Percentiles rank a stretch among this genome's conserved stretches.
phyloP scores from a whole-genome alignment of 92 coral and sea anemone genomes.

The Bergia puertoricense region DNA sequence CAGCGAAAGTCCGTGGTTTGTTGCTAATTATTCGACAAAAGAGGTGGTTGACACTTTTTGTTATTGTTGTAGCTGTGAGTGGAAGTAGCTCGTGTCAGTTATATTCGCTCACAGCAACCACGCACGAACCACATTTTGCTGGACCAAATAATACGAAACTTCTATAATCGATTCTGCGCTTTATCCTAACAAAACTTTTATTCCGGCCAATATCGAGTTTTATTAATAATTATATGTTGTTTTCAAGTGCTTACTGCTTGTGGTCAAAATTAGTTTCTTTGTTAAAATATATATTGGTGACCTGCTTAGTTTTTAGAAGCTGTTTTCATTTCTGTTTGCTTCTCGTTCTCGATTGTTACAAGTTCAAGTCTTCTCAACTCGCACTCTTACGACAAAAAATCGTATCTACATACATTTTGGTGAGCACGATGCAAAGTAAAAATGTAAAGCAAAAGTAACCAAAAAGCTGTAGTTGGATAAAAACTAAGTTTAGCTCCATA shows the following conservation, averaged over 20 bases:
- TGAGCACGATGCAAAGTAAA: neutral
- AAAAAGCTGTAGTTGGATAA: neutral
- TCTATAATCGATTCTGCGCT: neutral
- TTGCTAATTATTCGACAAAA: too few species aligned
- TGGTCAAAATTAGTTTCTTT: slow-evolving; percentile 3
- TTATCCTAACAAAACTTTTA: neutral
- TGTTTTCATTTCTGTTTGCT: too few species aligned
- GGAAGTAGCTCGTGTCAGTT: too few species aligned
- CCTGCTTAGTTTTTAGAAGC: too few species aligned
- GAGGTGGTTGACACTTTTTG: too few species aligned
- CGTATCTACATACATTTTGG: too few species aligned
- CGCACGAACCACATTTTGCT: too few species aligned
- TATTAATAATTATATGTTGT: neutral
- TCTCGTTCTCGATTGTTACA: neutral
- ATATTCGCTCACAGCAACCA: too few species aligned
- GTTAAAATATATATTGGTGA: neutral
- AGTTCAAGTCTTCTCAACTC: neutral
- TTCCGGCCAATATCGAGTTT: neutral
- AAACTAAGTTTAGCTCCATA: neutral
- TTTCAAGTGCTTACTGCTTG: neutral
- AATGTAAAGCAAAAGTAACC: neutral
- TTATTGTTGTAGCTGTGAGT: too few species aligned
- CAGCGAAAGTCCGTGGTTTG: too few species aligned
- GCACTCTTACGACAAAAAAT: neutral
- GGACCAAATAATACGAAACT: too few species aligned